Conservation (phyloP, 2,888 invertebrate genomes). For the Liodrosophila aerea region DNA sequence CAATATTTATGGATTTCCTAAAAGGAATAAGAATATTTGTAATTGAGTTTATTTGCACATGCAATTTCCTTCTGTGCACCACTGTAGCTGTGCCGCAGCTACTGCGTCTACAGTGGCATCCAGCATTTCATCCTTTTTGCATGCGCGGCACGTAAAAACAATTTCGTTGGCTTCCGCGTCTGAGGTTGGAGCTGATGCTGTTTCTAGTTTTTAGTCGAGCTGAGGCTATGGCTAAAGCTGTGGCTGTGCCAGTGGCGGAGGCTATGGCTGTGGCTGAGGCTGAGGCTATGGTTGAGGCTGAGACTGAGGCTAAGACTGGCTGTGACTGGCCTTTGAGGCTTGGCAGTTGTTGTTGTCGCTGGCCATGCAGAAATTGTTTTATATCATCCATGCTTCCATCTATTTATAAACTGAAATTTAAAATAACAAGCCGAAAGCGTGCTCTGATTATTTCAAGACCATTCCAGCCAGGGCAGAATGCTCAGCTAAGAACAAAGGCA, state of each 20-base stretch:
- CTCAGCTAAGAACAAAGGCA: not conserved
- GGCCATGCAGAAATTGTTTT: constrained; percentile 46
- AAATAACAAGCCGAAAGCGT: constrained; percentile 51
- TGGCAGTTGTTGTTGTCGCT: constrained; percentile 5
- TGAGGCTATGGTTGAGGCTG: not conserved
- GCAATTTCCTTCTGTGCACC: not conserved
- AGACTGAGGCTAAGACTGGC: constrained; percentile 4
- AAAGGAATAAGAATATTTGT: no score
- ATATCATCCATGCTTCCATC: constrained; percentile 52
- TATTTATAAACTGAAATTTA: constrained; percentile 42
- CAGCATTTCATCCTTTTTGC: constrained; percentile 18
- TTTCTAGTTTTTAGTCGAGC: constrained; percentile 8
- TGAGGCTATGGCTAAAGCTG: not conserved
- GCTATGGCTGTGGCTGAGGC: not conserved
- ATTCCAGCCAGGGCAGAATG: not conserved
- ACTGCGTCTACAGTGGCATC: not conserved
- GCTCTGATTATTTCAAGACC: not conserved
- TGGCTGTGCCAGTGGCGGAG: not conserved
- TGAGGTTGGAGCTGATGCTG: constrained; percentile 20
- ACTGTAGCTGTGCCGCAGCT: not conserved
- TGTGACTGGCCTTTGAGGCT: constrained; percentile 13
- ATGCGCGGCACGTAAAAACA: constrained; percentile 62
- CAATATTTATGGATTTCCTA: no score
- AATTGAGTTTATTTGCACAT: no score
- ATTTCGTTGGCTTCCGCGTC: constrained; percentile 42